Conservation (phyloP, 1,140 invertebrate genomes). For the Pachypsylla venusta region DNA sequence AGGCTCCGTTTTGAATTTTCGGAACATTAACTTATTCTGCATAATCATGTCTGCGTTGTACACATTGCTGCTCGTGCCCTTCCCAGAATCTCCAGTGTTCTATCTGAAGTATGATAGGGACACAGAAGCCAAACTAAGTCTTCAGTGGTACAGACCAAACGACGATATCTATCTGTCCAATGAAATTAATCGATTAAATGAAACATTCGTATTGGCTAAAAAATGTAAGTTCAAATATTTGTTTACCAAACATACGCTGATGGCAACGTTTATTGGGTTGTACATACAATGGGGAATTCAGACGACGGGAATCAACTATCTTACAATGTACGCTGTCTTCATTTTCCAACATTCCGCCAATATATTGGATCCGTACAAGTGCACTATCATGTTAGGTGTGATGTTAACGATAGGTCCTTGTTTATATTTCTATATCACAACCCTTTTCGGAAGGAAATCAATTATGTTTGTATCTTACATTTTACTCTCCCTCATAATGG, state of each 20-base stretch:
- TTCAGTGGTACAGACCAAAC: not conserved
- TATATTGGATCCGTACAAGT: not conserved
- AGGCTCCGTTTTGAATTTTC: not conserved
- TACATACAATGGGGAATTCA: not conserved
- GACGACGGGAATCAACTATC: not conserved
- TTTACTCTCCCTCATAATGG: not conserved
- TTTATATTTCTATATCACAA: not conserved
- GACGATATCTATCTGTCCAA: not conserved
- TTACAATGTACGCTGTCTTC: not conserved
- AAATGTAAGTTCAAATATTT: not conserved
- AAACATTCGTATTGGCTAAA: not conserved
- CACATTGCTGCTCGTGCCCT: not conserved
- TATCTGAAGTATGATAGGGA: not conserved
- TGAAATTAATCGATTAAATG: conserved; percentile 3
- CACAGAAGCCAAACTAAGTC: not conserved
- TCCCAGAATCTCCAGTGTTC: conserved; percentile 7
- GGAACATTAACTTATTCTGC: not conserved
- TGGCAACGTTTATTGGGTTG: not conserved
- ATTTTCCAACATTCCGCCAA: not conserved
- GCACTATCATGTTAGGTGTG: not conserved
- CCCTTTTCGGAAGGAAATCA: not conserved
- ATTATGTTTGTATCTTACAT: not conserved
- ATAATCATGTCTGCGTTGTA: not conserved
- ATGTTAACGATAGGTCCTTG: not conserved
- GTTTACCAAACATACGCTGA: not conserved